These are phyloP conservation scores for Zosterops lateralis DNA, from an alignment of 2,113 vertebrate species.

Conservation along the genomic window DNA sequence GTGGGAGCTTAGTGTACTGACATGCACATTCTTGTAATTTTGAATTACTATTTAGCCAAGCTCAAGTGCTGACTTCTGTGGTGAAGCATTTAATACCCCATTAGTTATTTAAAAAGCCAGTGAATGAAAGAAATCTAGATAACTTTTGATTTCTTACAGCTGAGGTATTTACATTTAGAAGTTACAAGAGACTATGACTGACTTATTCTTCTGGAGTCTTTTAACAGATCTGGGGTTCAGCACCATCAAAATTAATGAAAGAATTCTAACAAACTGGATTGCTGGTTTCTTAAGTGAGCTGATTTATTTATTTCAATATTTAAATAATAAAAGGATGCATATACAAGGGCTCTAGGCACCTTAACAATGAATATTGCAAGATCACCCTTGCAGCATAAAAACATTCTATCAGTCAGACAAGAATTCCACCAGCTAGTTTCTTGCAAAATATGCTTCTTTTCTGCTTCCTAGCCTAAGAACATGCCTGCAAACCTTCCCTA, in stretches of 20 bases:
- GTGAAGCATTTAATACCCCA: slow-evolving; percentile 28
- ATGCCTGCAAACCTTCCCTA: background rate
- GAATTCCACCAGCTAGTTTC: background rate
- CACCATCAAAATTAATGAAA: slow-evolving; percentile 45
- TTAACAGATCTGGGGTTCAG: slow-evolving; percentile 30
- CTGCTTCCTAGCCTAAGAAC: background rate
- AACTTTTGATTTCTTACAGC: slow-evolving; percentile 30
- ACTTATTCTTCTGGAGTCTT: slow-evolving; percentile 21
- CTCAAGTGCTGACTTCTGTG: background rate
- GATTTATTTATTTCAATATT: slow-evolving; percentile 68
- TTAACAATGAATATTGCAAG: slow-evolving; percentile 51
- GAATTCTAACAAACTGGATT: slow-evolving; percentile 31
- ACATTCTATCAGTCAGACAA: background rate
- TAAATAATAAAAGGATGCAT: slow-evolving; percentile 57
- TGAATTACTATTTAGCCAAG: slow-evolving; percentile 38
- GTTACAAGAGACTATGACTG: background rate
- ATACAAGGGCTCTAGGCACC: slow-evolving; percentile 47
- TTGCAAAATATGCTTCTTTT: background rate
- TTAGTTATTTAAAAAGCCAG: slow-evolving; percentile 53
- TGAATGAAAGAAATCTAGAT: slow-evolving; percentile 36
- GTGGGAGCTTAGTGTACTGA: background rate
- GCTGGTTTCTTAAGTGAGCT: slow-evolving; percentile 44
- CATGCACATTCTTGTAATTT: background rate
- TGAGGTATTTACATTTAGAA: slow-evolving; percentile 43
- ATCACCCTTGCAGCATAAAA: background rate